Evolutionary conservation across 2,888 invertebrate genomes (phyloP).

Genomic region (Volucella inflata): DNA sequence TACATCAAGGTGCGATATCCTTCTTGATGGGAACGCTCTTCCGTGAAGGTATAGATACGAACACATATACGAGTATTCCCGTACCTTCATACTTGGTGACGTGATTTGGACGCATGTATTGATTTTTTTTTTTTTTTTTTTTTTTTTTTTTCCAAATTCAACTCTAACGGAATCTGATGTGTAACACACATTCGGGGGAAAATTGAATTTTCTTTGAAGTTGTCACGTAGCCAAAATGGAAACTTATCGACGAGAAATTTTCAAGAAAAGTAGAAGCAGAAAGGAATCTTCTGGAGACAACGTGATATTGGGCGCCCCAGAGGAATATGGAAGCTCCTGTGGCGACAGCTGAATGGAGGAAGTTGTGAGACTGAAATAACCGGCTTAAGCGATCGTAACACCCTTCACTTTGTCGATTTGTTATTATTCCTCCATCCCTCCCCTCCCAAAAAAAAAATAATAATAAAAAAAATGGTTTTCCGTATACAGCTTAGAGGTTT

Average conservation of each 20-base stretch:
- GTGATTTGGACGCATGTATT: slow-evolving; percentile 33
- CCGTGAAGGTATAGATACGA: neutral
- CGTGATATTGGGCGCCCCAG: slow-evolving; percentile 22
- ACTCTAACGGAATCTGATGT: slow-evolving; percentile 17
- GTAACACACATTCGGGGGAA: slow-evolving; percentile 29
- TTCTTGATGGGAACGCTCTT: slow-evolving; percentile 6
- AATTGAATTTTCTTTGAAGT: slow-evolving; percentile 63
- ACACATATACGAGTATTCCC: neutral
- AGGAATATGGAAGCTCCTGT: slow-evolving; percentile 10
- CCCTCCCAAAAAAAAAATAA: neutral
- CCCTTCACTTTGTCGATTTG: slow-evolving; percentile 34
- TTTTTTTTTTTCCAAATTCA: neutral
- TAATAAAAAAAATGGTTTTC: neutral
- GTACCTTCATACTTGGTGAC: slow-evolving; percentile 38
- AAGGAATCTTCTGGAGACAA: slow-evolving; percentile 5
- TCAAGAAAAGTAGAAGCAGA: neutral
- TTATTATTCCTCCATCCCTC: neutral
- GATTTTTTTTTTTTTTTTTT: slow-evolving; percentile 14
- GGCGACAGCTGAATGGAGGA: neutral
- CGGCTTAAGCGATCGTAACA: slow-evolving; percentile 41
- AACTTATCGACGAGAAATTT: slow-evolving; percentile 53
- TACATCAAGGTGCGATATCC: slow-evolving; percentile 19
- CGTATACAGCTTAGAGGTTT: slow-evolving; percentile 3
- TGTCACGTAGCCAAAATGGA: slow-evolving; percentile 67
- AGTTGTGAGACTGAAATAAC: slow-evolving; percentile 1